phyloP scores from a whole-genome alignment of 2,113 vertebrate species.

The Amphiprion ocellaris region DNA sequence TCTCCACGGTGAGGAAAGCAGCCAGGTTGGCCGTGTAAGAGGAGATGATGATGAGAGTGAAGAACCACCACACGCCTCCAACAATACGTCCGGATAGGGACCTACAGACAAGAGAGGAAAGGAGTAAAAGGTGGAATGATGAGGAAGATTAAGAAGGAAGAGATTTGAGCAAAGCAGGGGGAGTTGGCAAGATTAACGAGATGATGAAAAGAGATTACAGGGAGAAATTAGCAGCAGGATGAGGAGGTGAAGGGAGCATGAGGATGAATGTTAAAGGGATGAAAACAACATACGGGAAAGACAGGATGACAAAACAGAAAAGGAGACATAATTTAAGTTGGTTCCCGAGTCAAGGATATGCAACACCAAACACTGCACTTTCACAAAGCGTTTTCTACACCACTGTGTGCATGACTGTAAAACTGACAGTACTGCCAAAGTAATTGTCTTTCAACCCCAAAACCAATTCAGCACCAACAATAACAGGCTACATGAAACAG shows the following conservation, averaged over 20 bases:
- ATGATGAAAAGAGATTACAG: slow-evolving; percentile 18
- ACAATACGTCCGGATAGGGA: slow-evolving; percentile 99
- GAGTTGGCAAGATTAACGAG: slow-evolving; percentile 1
- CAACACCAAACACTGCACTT: slow-evolving; percentile 23
- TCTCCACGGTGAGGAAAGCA: slow-evolving; percentile 98
- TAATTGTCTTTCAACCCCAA: slow-evolving; percentile 58
- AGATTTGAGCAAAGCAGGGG: neutral
- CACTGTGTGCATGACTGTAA: slow-evolving; percentile 39
- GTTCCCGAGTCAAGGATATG: slow-evolving; percentile 39
- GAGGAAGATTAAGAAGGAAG: neutral
- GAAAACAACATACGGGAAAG: slow-evolving; percentile 5
- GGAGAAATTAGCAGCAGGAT: slow-evolving; percentile 14
- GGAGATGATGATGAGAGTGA: slow-evolving; percentile 99
- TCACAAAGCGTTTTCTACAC: slow-evolving; percentile 40
- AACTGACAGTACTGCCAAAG: slow-evolving; percentile 40
- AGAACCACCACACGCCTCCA: slow-evolving; percentile 99
- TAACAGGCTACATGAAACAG: slow-evolving; percentile 59
- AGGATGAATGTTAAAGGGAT: slow-evolving; percentile 23
- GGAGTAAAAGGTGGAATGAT: slow-evolving; percentile 8
- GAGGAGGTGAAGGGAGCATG: slow-evolving; percentile 11
- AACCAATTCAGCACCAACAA: slow-evolving; percentile 64
- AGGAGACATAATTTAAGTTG: slow-evolving; percentile 48
- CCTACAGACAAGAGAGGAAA: slow-evolving; percentile 81
- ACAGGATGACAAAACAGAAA: slow-evolving; percentile 10
- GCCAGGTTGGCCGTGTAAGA: slow-evolving; percentile 99